Conservation (phyloP, 64 coral and sea anemone species). For the Cladopsammia gracilis region DNA sequence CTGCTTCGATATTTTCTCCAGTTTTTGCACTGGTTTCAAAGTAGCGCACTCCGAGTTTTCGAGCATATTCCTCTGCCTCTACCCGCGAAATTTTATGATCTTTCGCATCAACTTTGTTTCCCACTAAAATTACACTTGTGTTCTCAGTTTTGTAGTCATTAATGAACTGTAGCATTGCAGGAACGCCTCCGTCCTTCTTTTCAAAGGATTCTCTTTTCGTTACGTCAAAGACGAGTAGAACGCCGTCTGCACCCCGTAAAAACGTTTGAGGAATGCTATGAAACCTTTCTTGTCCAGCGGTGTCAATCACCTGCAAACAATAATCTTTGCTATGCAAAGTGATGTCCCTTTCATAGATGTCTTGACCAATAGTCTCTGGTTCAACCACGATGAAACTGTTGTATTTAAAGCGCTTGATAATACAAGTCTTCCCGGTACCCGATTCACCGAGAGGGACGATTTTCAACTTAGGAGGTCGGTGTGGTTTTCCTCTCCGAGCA, state of each 20-base stretch:
- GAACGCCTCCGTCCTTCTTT: not conserved
- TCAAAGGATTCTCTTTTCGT: not conserved
- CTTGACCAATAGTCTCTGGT: not conserved
- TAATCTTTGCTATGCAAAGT: not conserved
- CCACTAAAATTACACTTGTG: not conserved
- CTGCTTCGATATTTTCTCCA: not conserved
- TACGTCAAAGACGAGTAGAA: slow-evolving; percentile 51
- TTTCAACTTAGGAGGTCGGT: not conserved
- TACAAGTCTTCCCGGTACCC: slow-evolving; percentile 24
- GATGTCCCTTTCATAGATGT: not conserved
- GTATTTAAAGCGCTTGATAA: not conserved
- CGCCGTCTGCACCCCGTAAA: not conserved
- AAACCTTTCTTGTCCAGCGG: slow-evolving; percentile 19
- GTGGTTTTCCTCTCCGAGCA: not conserved
- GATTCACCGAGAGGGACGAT: slow-evolving; percentile 4
- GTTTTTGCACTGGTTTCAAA: slow-evolving; percentile 12
- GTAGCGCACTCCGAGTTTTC: not conserved
- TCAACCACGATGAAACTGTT: not conserved
- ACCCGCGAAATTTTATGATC: not conserved
- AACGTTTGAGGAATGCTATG: not conserved
- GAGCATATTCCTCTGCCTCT: not conserved
- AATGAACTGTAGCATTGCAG: not conserved
- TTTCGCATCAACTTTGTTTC: slow-evolving; percentile 24
- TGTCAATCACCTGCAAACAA: slow-evolving; percentile 14
- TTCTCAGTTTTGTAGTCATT: not conserved